Percentiles rank a stretch among this genome's conserved stretches.
phyloP scores from a whole-genome alignment of 2,797 vertebrate species.

The Sibirionetta formosa region DNA sequence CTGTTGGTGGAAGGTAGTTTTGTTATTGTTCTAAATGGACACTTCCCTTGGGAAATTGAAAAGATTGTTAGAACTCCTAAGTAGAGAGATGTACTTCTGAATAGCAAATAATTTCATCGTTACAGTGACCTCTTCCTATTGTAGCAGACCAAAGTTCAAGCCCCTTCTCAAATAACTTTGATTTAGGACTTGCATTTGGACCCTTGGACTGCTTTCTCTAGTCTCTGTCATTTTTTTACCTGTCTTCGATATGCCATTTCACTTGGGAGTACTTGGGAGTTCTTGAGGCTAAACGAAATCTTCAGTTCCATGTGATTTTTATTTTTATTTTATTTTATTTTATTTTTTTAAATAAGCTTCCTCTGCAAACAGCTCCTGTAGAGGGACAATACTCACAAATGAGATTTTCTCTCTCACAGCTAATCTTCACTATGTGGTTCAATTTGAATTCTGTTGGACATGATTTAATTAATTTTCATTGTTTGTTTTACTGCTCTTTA shows the following conservation, averaged over 20 bases:
- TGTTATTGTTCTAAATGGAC: background rate
- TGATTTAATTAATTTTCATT: background rate
- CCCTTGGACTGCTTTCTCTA: background rate
- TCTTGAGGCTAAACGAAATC: background rate
- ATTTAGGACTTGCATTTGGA: background rate
- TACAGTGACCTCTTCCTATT: background rate
- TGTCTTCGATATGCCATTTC: accelerated
- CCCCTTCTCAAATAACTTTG: background rate
- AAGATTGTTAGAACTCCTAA: background rate
- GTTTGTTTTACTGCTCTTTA: background rate
- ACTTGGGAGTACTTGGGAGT: background rate
- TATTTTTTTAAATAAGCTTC: background rate
- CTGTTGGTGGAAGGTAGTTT: background rate
- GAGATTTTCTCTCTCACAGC: background rate
- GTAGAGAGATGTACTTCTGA: background rate
- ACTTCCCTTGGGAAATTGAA: slow-evolving; percentile 16
- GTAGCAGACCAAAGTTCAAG: background rate
- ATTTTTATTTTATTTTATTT: background rate
- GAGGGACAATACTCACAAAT: background rate
- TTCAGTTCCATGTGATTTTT: background rate
- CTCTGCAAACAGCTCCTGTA: background rate
- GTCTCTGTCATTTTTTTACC: background rate
- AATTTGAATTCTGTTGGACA: background rate
- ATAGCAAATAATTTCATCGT: background rate
- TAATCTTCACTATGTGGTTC: background rate